Evolutionary conservation across 1,140 invertebrate genomes (phyloP).

Genomic region (Brachionus angularis): DNA sequence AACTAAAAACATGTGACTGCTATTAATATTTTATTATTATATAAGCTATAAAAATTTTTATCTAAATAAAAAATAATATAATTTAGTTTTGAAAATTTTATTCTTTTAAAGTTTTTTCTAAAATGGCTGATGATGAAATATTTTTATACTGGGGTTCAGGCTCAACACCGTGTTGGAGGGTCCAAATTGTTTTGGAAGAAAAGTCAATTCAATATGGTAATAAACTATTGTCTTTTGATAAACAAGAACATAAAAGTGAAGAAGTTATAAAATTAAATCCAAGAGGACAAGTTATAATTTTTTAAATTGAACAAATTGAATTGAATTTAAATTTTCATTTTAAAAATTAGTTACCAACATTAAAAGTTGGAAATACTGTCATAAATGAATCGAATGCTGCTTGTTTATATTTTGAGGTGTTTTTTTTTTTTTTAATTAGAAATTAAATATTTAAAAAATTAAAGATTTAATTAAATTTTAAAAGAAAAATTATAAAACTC

Average conservation of each 20-base stretch:
- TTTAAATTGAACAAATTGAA: neutral
- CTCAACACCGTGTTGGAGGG: slow-evolving; percentile 48
- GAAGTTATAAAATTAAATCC: slow-evolving; percentile 47
- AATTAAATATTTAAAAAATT: neutral
- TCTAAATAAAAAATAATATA: too few relatives aligned
- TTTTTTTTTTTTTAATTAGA: neutral
- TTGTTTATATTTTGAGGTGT: slow-evolving; percentile 7
- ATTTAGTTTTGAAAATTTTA: too few relatives aligned
- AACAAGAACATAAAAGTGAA: slow-evolving; percentile 47
- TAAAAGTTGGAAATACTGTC: neutral
- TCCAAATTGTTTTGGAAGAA: slow-evolving; percentile 48
- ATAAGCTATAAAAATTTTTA: too few relatives aligned
- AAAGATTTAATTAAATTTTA: neutral
- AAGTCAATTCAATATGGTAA: slow-evolving; percentile 46
- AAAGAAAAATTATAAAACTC: neutral
- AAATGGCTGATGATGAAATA: slow-evolving; percentile 40
- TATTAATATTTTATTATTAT: too few relatives aligned
- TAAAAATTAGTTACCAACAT: neutral
- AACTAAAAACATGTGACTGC: too few relatives aligned
- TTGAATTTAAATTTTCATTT: neutral
- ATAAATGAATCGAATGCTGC: slow-evolving; percentile 18
- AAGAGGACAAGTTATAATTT: slow-evolving; percentile 48
- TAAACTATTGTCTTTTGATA: slow-evolving; percentile 46
- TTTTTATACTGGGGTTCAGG: slow-evolving; percentile 50
- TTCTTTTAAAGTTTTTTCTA: too few relatives aligned